A percentile compares a stretch with the other conserved stretches of the same genome.
Evolutionary conservation across 2,888 invertebrate genomes (phyloP).

Genomic region (Acronicta psi): DNA sequence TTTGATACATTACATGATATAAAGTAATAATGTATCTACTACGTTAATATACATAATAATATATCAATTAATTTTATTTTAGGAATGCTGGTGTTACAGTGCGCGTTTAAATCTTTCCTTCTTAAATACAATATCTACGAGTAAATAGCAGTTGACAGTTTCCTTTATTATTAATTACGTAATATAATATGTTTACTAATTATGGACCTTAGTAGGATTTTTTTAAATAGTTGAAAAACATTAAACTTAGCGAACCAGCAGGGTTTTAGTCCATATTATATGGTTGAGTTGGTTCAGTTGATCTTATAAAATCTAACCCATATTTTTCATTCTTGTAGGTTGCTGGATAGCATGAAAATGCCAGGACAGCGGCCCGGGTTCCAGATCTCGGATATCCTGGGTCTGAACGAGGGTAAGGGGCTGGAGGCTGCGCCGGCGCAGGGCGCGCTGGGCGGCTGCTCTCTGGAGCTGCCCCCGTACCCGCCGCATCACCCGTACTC

Average conservation of each 20-base stretch:
- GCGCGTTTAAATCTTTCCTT: constrained; percentile 62
- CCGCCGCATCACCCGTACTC: constrained; percentile 80
- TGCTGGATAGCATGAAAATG: constrained; percentile 95
- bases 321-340: constrained; percentile 82
- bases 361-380: constrained; percentile 94
- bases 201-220: no score
- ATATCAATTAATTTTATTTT: no score
- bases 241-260: no score
- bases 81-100: neutral
- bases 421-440: constrained; percentile 77
- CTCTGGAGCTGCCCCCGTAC: constrained; percentile 79
- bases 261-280: no score
- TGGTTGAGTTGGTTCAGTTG: no score
- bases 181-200: no score
- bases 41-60: no score
- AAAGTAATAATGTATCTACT: no score
- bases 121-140: neutral
- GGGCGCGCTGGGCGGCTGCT: constrained; percentile 68
- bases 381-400: constrained; percentile 97
- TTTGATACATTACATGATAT: no score
- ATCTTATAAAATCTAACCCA: constrained; percentile 12
- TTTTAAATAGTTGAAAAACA: no score
- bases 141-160: no score
- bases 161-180: no score
- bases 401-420: constrained; percentile 92